These are phyloP conservation scores for Tachysurus vachellii DNA, from an alignment of 2,113 vertebrate genomes.

Conservation along the genomic window DNA sequence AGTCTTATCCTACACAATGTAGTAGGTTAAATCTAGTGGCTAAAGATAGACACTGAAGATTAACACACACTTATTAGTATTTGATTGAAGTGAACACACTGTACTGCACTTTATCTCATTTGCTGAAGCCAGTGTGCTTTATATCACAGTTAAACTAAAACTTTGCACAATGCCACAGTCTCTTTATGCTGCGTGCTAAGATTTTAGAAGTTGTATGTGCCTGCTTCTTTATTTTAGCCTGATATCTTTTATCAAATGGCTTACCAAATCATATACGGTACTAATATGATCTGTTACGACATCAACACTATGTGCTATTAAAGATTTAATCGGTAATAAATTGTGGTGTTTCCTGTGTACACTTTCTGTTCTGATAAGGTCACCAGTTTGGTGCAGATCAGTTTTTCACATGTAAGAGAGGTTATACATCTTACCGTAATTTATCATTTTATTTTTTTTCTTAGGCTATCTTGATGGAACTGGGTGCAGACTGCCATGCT, in stretches of 20 bases:
- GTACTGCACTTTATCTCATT: not conserved
- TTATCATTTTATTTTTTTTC: not conserved
- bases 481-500: not conserved
- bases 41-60: conserved; percentile 49
- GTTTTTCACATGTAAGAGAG: not conserved
- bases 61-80: conserved; percentile 62
- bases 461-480: not conserved
- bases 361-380: not conserved
- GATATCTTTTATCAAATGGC: not conserved
- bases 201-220: not conserved
- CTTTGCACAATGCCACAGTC: not conserved
- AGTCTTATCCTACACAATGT: conserved; percentile 40
- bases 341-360: not conserved
- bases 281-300: not conserved
- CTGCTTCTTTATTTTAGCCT: not conserved
- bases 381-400: not conserved
- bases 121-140: not conserved
- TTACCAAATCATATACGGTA: not conserved
- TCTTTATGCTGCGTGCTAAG: not conserved
- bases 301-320: not conserved
- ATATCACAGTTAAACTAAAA: not conserved
- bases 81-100: conserved; percentile 57
- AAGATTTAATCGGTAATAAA: not conserved
- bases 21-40: conserved; percentile 35
- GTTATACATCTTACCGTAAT: not conserved